Percentiles rank a stretch among this genome's conserved stretches.
These are phyloP conservation scores for Agriopis leucophaearia DNA, from an alignment of 2,888 invertebrate genomes.

Conservation along the genomic window DNA sequence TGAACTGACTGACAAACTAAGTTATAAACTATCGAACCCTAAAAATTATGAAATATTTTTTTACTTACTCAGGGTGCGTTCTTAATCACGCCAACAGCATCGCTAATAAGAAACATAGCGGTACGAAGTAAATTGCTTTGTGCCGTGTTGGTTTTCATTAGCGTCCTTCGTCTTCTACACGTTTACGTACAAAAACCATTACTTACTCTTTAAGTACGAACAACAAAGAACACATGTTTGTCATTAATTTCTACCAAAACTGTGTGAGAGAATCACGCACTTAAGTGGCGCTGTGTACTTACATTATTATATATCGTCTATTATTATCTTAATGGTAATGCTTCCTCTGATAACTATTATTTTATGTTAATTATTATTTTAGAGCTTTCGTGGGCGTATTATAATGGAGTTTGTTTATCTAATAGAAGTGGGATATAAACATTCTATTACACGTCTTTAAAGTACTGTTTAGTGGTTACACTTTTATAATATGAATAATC, in stretches of 20 bases:
- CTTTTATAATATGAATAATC: not conserved
- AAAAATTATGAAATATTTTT: not conserved
- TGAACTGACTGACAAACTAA: no score
- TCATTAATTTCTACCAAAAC: slow-evolving; percentile 62
- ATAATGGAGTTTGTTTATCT: slow-evolving; percentile 31
- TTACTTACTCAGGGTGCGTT: not conserved
- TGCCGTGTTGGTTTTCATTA: not conserved
- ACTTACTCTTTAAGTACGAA: slow-evolving; percentile 37
- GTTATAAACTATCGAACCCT: no score
- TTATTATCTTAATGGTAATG: slow-evolving; percentile 69
- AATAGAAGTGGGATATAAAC: slow-evolving; percentile 8
- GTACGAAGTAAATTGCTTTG: no score
- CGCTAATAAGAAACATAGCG: no score
- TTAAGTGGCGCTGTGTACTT: slow-evolving; percentile 59
- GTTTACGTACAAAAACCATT: slow-evolving; percentile 1
- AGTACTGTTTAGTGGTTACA: not conserved
- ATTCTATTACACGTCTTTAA: not conserved
- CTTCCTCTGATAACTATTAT: slow-evolving; percentile 49
- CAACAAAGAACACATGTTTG: slow-evolving; percentile 61
- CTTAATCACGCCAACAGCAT: no score
- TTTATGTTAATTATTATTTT: slow-evolving; percentile 43
- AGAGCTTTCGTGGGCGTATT: slow-evolving; percentile 27
- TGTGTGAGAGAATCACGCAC: slow-evolving; percentile 61
- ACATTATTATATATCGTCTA: slow-evolving; percentile 61
- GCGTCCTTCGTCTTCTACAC: not conserved